Conservation (phyloP, 2,113 vertebrate species). For the Coptodon rendalli region DNA sequence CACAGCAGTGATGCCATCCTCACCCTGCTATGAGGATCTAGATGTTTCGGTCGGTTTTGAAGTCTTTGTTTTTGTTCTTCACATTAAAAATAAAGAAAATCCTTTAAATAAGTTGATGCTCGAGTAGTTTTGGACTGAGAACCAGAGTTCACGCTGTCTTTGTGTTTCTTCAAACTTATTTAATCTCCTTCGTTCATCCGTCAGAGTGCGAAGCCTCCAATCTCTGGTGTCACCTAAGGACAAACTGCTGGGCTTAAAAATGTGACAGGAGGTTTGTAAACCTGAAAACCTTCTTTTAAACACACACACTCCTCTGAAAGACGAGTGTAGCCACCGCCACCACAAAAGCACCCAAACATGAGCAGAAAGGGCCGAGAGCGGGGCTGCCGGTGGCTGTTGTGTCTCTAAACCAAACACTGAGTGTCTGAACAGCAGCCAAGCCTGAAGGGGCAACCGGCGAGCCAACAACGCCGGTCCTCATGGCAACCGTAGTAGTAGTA, state of each 20-base stretch:
- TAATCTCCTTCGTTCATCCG: accelerated
- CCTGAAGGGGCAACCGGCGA: constrained; percentile 24
- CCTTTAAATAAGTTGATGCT: accelerated
- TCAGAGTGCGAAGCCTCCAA: not conserved
- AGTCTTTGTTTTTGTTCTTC: not conserved
- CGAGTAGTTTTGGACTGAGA: not conserved
- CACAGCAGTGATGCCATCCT: accelerated
- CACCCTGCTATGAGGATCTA: accelerated
- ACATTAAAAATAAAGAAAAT: not conserved
- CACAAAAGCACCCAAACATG: not conserved
- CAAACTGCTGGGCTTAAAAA: not conserved
- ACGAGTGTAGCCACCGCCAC: not conserved
- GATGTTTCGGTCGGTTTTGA: not conserved
- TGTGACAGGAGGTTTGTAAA: not conserved
- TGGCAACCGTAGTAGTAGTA: constrained; percentile 10
- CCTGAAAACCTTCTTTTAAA: not conserved
- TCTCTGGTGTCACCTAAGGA: not conserved
- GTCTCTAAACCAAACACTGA: constrained; percentile 1
- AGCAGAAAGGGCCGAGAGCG: not conserved
- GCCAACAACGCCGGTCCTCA: not conserved
- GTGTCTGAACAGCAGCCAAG: constrained; percentile 35
- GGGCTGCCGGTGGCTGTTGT: not conserved
- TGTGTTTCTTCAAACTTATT: not conserved
- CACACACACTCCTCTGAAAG: not conserved
- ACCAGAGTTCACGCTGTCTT: not conserved